Percentiles rank a stretch among this genome's conserved stretches.
phyloP scores from a whole-genome alignment of 2,888 invertebrate genomes.

The Morpho deidamia region DNA sequence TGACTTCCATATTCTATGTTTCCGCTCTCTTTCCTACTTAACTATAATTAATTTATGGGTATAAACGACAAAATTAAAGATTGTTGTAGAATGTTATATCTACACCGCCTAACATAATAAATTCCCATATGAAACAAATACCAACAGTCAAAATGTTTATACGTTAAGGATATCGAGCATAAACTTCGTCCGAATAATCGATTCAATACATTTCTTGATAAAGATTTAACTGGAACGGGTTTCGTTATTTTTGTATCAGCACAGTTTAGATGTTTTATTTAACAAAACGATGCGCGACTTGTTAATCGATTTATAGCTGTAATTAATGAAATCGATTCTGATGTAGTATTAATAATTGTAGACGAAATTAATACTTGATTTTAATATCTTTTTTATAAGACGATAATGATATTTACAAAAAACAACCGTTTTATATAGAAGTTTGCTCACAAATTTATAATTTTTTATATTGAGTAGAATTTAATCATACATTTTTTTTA shows the following conservation, averaged over 20 bases:
- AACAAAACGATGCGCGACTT: conserved; percentile 10
- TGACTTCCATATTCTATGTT: too few species aligned
- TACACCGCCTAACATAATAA: neutral
- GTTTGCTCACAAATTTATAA: too few species aligned
- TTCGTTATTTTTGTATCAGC: conserved; percentile 55
- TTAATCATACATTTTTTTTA: too few species aligned
- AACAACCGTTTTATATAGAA: too few species aligned
- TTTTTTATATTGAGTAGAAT: too few species aligned
- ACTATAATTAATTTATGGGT: too few species aligned
- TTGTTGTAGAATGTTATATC: too few species aligned
- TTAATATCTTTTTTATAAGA: neutral
- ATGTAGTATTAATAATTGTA: conserved; percentile 9
- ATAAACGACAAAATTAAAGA: too few species aligned
- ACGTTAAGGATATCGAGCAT: conserved; percentile 3
- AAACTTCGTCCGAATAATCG: conserved; percentile 55
- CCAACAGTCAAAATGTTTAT: conserved; percentile 4
- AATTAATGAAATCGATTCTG: conserved; percentile 13
- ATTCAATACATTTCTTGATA: conserved; percentile 71
- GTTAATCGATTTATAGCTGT: conserved; percentile 14
- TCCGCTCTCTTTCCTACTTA: too few species aligned
- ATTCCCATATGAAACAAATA: neutral
- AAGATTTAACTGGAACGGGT: conserved; percentile 65
- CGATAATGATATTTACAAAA: neutral
- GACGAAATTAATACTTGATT: neutral
- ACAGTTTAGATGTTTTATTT: conserved; percentile 28